These are phyloP conservation scores for Hypotaenidia okinawae DNA, from an alignment of 2,797 vertebrate species.

Conservation along the genomic window DNA sequence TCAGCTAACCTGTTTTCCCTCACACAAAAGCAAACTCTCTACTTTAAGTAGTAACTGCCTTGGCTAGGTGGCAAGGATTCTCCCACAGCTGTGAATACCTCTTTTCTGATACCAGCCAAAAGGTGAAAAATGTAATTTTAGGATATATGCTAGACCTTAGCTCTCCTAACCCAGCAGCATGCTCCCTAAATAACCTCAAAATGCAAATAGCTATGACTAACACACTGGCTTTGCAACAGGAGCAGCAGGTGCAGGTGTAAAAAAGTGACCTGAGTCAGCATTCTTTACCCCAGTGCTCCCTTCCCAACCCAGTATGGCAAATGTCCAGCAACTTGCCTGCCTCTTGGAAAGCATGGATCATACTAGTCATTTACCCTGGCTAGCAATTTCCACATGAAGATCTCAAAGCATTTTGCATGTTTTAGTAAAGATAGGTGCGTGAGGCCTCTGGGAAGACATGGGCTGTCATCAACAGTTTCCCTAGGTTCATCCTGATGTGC, in stretches of 20 bases:
- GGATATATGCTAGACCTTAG: not conserved
- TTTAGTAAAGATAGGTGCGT: not conserved
- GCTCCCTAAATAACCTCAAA: slow-evolving; percentile 26
- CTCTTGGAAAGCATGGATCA: not conserved
- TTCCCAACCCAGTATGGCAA: not conserved
- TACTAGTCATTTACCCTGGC: not conserved
- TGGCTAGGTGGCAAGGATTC: not conserved
- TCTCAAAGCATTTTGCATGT: not conserved
- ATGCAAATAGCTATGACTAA: slow-evolving; percentile 17
- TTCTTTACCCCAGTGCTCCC: not conserved
- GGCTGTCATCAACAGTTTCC: not conserved
- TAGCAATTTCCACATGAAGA: not conserved
- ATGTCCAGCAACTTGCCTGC: not conserved
- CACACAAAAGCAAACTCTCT: not conserved
- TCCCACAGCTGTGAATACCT: not conserved
- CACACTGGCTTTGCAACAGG: not conserved
- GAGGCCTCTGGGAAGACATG: not conserved
- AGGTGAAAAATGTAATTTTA: slow-evolving; percentile 17
- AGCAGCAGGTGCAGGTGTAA: not conserved
- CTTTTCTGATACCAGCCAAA: slow-evolving; percentile 5
- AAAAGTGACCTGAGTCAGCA: not conserved
- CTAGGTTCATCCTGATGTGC: not conserved
- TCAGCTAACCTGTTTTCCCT: not conserved
- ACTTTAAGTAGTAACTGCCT: not conserved
- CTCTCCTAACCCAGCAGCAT: not conserved